Conservation (phyloP, 2,797 vertebrate species). For the Chaunax sp. region DNA sequence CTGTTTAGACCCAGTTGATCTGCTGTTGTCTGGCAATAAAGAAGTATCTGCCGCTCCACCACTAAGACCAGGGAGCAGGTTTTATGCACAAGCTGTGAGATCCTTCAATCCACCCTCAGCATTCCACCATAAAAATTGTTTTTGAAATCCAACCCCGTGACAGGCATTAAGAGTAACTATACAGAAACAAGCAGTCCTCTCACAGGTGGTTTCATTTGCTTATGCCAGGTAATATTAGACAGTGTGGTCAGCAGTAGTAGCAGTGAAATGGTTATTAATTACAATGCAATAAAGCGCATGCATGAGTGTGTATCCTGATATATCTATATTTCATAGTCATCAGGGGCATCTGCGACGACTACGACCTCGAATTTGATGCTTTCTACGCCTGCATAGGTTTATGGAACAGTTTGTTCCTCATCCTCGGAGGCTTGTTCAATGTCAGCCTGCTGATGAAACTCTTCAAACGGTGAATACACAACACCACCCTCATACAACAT, state of each 20-base stretch:
- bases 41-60: background rate
- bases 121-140: background rate
- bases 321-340: conserved; percentile 83
- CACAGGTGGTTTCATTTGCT: too few species aligned
- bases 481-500: background rate
- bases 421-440: conserved; percentile 92
- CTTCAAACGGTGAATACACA: conserved; percentile 90
- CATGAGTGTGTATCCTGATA: conserved; percentile 6
- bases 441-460: conserved; percentile 95
- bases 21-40: too few species aligned
- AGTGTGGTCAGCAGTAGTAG: background rate
- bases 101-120: background rate
- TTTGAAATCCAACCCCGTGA: background rate
- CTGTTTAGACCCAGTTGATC: too few species aligned
- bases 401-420: conserved; percentile 95
- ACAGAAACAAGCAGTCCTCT: too few species aligned
- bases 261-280: background rate
- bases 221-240: background rate
- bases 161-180: too few species aligned
- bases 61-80: background rate
- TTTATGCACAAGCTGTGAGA: background rate
- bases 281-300: background rate
- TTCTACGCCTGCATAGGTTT: conserved; percentile 96
- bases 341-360: conserved; percentile 92
- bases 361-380: conserved; percentile 89